Conservation (phyloP, 2,888 invertebrate genomes). For the Sclerodermus sp. region DNA sequence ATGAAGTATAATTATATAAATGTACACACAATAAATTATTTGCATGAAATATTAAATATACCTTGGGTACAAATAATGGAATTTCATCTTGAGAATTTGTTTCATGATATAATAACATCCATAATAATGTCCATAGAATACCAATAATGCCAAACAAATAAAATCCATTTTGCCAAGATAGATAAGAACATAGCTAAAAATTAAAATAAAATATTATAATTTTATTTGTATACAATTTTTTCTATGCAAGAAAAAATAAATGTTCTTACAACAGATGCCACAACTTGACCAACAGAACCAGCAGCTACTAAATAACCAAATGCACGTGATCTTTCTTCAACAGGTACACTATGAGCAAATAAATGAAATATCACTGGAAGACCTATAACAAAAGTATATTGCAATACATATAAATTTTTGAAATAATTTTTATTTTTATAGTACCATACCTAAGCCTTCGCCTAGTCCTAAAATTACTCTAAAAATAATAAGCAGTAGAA, state of each 20-base stretch:
- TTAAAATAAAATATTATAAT: slow-evolving; percentile 3
- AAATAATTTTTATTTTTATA: background rate
- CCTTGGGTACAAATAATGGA: slow-evolving; percentile 64
- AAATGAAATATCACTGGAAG: slow-evolving; percentile 76
- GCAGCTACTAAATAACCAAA: slow-evolving; percentile 74
- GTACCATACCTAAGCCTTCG: slow-evolving; percentile 68
- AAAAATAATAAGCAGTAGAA: slow-evolving; percentile 66
- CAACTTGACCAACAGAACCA: slow-evolving; percentile 75
- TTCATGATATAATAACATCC: slow-evolving; percentile 68
- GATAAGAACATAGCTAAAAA: slow-evolving; percentile 67
- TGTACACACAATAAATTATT: slow-evolving; percentile 1
- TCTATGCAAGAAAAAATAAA: slow-evolving; percentile 14
- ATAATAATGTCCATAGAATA: slow-evolving; percentile 68
- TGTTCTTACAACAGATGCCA: slow-evolving; percentile 70
- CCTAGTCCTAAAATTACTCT: slow-evolving; percentile 72
- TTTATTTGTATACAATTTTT: background rate
- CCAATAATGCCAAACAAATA: slow-evolving; percentile 71
- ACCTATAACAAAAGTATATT: slow-evolving; percentile 57
- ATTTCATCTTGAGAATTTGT: slow-evolving; percentile 61
- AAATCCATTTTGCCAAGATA: slow-evolving; percentile 70
- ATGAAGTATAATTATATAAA: slow-evolving; percentile 7
- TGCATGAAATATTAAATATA: slow-evolving; percentile 28
- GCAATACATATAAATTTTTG: background rate
- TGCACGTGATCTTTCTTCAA: slow-evolving; percentile 72
- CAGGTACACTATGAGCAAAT: slow-evolving; percentile 72